These are phyloP conservation scores for Lutjanus erythropterus DNA, from an alignment of 2,113 vertebrate species.

Conservation along the genomic window DNA sequence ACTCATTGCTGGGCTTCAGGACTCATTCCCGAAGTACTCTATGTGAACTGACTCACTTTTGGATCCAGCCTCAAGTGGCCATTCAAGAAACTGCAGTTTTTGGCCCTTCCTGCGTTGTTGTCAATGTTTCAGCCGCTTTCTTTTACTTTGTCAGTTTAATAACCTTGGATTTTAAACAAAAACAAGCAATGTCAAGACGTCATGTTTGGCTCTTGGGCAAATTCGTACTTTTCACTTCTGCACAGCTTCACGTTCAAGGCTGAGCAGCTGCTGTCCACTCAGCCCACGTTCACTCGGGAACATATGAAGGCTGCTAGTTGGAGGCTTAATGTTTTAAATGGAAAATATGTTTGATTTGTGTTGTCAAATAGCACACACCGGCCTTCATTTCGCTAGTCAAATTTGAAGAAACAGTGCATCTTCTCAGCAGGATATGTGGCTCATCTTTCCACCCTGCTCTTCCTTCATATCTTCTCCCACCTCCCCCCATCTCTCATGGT, in stretches of 20 bases:
- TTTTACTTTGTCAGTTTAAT: not conserved
- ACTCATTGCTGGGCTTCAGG: too few relatives aligned
- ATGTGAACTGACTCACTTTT: too few relatives aligned
- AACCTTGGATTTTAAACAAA: not conserved
- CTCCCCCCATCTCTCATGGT: constrained; percentile 24
- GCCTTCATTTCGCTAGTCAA: not conserved
- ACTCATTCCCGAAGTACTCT: too few relatives aligned
- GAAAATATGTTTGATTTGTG: not conserved
- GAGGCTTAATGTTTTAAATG: not conserved
- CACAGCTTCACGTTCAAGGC: not conserved
- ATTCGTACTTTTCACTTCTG: not conserved
- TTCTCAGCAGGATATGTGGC: constrained; percentile 28
- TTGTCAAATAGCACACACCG: not conserved
- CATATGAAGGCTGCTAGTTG: not conserved
- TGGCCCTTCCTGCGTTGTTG: too few relatives aligned
- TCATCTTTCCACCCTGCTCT: constrained; percentile 7
- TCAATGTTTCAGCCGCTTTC: too few relatives aligned
- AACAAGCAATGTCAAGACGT: not conserved
- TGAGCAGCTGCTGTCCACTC: not conserved
- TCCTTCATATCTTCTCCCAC: not conserved
- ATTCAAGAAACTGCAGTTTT: too few relatives aligned
- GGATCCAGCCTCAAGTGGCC: too few relatives aligned
- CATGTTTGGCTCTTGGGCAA: not conserved
- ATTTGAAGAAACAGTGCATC: constrained; percentile 25
- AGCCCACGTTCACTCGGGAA: not conserved